Evolutionary conservation across 2,113 vertebrate species (phyloP).

Genomic region (Callipepla californica): DNA sequence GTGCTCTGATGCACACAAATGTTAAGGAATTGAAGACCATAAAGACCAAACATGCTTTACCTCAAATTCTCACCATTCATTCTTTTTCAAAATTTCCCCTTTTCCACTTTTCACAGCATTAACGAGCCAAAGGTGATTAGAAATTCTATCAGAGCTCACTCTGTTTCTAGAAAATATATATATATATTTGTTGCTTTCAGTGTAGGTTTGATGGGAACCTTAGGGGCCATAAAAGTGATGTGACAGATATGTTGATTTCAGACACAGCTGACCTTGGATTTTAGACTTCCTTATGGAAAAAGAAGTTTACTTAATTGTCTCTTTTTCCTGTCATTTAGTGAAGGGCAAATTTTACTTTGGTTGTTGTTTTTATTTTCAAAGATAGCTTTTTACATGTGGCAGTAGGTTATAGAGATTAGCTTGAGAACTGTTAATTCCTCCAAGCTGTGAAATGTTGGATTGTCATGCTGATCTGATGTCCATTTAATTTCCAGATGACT

Average conservation of each 20-base stretch:
- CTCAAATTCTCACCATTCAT: neutral
- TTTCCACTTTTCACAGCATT: neutral
- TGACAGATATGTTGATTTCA: conserved; percentile 35
- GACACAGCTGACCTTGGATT: conserved; percentile 34
- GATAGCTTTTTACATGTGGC: neutral
- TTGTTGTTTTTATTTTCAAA: neutral
- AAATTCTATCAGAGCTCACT: neutral
- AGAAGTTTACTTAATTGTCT: neutral
- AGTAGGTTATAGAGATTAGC: neutral
- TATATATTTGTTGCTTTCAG: conserved; percentile 33
- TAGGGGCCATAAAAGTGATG: neutral
- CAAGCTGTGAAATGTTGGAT: neutral
- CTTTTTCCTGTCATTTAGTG: conserved; percentile 24
- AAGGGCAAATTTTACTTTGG: neutral
- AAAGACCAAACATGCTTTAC: neutral
- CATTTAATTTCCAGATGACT: neutral
- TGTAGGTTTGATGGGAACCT: conserved; percentile 6
- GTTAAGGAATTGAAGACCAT: neutral
- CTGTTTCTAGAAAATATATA: neutral
- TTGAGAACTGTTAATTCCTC: neutral
- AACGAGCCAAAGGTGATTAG: conserved; percentile 1
- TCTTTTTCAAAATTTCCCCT: conserved; percentile 19
- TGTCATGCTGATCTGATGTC: neutral
- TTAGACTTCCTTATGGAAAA: conserved; percentile 35
- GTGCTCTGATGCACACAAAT: neutral